Conservation (phyloP, 2,113 vertebrate genomes). For the Otolemur garnettii region DNA sequence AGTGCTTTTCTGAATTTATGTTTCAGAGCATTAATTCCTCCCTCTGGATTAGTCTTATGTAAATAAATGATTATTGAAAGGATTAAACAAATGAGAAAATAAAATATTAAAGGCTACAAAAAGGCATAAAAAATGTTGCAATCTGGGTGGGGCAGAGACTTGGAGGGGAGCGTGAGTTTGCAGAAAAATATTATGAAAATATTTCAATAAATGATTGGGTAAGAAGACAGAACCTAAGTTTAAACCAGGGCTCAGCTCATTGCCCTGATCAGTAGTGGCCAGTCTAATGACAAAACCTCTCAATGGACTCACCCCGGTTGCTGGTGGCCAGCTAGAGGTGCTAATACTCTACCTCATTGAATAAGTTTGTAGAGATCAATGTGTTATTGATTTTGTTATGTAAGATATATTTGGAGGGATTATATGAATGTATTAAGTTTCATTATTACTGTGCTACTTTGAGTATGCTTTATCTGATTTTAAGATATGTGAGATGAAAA, state of each 20-base stretch:
- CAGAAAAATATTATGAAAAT: conserved; percentile 54
- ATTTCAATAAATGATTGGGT: conserved; percentile 6
- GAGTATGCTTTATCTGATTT: conserved; percentile 1
- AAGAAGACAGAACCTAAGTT: neutral
- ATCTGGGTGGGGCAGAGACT: conserved; percentile 42
- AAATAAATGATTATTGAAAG: conserved; percentile 41
- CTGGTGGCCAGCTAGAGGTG: neutral
- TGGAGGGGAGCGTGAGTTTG: neutral
- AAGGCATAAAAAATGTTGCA: conserved; percentile 48
- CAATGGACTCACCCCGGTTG: no score
- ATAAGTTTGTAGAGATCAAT: neutral
- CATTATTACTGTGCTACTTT: neutral
- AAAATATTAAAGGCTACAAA: neutral
- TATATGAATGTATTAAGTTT: neutral
- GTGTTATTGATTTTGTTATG: neutral
- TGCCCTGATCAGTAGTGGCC: neutral
- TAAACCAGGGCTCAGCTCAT: neutral
- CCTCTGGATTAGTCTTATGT: neutral
- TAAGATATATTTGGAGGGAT: neutral
- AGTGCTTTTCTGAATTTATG: neutral
- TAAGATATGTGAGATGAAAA: conserved; percentile 8
- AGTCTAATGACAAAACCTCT: neutral
- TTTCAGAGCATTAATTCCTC: neutral
- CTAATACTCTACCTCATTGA: neutral
- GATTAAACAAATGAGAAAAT: conserved; percentile 36